Base-by-base conservation (phyloP, 2,113 vertebrate genomes). In the Noturus placidus region DNA sequence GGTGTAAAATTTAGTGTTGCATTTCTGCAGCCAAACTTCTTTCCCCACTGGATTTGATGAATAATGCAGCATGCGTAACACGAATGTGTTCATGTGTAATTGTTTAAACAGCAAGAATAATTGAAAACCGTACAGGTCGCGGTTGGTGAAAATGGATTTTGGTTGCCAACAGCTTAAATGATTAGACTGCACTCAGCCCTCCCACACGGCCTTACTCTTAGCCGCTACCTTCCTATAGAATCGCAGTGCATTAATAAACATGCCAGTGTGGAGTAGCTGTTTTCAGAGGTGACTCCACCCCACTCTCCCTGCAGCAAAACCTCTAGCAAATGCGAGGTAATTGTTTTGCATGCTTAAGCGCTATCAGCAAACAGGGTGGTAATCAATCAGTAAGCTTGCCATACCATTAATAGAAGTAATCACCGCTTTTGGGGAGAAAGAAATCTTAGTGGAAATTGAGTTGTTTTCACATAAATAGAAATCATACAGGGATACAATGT, bases 171-270 rank as follows among this genome's bases (percentile, higher is more conserved):
- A 90, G 89, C 87, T 89, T 87, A 90, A 90, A 82, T 89, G 86
- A 90, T 90, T 89, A 90, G 69, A 69, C 69, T 82, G 72, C 87
- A 89, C 89, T 90, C 84, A 25, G 82, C 88, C 69, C 78, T 59
- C 83, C 84, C 87, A 83, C 83, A 84, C 46, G 77, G 70, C 70
- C 70, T 27, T 76, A 30, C 42, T 86, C 85, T 83, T 38, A 84
- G 82, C 77, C 82, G 27, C 59, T 11, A 83, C 81, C 77, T 61
- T 76, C 87, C 86, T 88, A 89, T 85, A 82, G 50, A 65, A 85
- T 88, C 82, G 46, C 83, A 27, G n/a, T 63, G 87, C 61, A 92
- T 93, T 93, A 92, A 92, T 93, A 92, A 92, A 89, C 87, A 90
- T 79, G 56, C 88, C 89, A 88, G 46, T 33, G 30, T 56, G 63